Evolutionary conservation across 2,113 vertebrate species (phyloP).

Genomic region (Thunnus thynnus): DNA sequence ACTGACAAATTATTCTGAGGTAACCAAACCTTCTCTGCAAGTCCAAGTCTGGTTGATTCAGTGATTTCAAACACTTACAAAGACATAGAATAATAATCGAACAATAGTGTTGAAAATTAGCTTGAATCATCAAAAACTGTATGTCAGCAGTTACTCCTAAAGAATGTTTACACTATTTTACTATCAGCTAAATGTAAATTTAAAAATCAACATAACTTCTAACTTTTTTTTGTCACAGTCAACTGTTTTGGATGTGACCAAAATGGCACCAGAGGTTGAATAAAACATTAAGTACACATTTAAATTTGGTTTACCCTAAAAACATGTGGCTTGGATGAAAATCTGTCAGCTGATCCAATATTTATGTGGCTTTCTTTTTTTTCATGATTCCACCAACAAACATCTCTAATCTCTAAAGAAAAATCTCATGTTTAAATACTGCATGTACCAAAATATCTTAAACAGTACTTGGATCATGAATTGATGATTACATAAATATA

Average conservation of each 20-base stretch:
- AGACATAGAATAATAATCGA: slow-evolving; percentile 40
- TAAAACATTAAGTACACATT: too few relatives aligned
- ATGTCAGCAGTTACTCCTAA: background rate
- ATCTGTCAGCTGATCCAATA: background rate
- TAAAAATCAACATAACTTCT: background rate
- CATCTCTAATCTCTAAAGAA: background rate
- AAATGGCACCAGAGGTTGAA: too few relatives aligned
- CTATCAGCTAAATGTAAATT: background rate
- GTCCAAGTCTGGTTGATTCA: slow-evolving; percentile 34
- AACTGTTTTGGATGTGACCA: background rate
- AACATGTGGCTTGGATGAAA: background rate
- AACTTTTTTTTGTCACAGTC: background rate
- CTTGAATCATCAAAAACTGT: slow-evolving; percentile 12
- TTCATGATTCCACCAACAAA: background rate
- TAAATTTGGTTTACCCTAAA: background rate
- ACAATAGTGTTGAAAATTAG: background rate
- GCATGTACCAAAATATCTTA: background rate
- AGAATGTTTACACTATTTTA: background rate
- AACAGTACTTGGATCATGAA: too few relatives aligned
- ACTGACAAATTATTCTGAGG: slow-evolving; percentile 67
- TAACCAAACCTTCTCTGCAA: slow-evolving; percentile 56
- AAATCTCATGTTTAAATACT: background rate
- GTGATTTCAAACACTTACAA: slow-evolving; percentile 36
- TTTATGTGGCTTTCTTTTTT: background rate
- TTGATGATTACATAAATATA: background rate